A percentile compares a stretch with the other conserved stretches of the same genome.
Conservation (phyloP, 2,113 vertebrate species). For the Mandrillus leucophaeus region DNA sequence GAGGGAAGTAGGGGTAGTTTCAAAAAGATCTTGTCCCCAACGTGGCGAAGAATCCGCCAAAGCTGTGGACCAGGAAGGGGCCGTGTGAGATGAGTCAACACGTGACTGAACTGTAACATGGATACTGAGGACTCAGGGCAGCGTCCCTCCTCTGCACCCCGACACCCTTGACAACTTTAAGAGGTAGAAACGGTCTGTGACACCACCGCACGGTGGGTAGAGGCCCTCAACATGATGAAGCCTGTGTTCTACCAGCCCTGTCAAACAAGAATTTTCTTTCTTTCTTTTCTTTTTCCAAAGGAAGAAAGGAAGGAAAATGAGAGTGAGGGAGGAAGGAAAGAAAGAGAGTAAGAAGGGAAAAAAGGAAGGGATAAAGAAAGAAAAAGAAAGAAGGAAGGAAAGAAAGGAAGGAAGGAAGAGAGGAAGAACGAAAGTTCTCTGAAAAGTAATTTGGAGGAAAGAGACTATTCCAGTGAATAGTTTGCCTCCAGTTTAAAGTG, state of each 20-base stretch:
- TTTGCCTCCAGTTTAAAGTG: no score
- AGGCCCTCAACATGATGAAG: accelerated
- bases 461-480: no score
- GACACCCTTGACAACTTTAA: neutral
- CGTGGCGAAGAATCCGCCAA: neutral
- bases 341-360: no score
- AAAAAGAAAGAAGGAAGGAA: no score
- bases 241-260: neutral
- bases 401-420: no score
- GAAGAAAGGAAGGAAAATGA: no score
- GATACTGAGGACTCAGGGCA: neutral
- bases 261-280: neutral
- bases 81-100: neutral
- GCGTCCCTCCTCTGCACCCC: neutral
- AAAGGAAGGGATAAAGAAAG: no score
- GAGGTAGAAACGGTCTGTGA: neutral
- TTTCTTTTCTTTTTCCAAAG: no score
- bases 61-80: neutral
- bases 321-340: no score
- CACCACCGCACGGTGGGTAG: accelerated
- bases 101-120: neutral
- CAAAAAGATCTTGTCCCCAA: neutral
- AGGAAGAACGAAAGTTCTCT: no score
- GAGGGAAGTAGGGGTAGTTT: neutral
- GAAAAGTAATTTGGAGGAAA: no score